A percentile compares a stretch with the other conserved stretches of the same genome.
phyloP scores from a whole-genome alignment of 2,113 vertebrate species.

The Grammomys surdaster region DNA sequence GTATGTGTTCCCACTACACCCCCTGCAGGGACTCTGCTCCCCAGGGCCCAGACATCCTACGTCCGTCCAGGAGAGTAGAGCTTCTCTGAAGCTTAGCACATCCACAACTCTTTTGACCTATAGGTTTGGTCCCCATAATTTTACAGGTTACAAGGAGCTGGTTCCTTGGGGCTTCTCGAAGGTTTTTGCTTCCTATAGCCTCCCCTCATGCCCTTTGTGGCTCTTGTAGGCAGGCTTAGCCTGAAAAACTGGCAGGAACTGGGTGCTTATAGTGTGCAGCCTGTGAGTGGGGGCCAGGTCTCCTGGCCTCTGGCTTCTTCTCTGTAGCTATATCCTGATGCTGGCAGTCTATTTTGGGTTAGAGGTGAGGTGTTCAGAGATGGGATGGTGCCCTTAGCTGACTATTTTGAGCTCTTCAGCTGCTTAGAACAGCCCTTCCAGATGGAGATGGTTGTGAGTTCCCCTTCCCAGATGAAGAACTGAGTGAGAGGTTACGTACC shows the following conservation, averaged over 20 bases:
- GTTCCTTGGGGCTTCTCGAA: neutral
- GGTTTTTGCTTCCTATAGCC: neutral
- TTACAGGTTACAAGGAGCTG: neutral
- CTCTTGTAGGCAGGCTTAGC: neutral
- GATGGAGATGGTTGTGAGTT: neutral
- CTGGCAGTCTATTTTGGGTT: neutral
- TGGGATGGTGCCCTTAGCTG: neutral
- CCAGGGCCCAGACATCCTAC: neutral
- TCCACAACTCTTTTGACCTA: neutral
- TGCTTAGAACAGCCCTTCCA: constrained; percentile 4
- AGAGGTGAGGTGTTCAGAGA: neutral
- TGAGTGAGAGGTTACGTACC: neutral
- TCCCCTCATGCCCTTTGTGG: neutral
- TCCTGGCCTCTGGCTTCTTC: neutral
- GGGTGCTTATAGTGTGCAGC: neutral
- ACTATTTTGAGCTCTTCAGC: neutral
- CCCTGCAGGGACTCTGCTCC: neutral
- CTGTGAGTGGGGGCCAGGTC: neutral
- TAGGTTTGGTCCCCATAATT: neutral
- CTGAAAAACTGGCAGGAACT: neutral
- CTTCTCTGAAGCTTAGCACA: neutral
- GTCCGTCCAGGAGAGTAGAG: fast-evolving
- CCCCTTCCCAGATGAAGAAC: neutral
- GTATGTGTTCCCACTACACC: neutral
- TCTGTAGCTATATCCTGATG: neutral